Percentiles rank a stretch among this genome's conserved stretches.
Evolutionary conservation across 2,113 vertebrate species (phyloP).

Genomic region (Hassar affinis): DNA sequence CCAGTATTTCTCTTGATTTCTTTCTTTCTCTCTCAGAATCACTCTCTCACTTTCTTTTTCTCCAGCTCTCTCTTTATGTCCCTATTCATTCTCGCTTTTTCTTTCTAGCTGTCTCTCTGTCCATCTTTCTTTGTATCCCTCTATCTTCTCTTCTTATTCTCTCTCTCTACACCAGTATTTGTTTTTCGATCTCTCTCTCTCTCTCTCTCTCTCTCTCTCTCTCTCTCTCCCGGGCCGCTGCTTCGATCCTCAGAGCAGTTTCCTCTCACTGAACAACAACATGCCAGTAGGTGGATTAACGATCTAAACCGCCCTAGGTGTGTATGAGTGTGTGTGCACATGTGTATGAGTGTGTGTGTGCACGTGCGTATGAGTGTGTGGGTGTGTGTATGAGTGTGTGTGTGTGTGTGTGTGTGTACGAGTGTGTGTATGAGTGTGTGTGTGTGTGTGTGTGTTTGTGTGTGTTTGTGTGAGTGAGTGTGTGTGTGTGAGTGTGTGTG

Average conservation of each 20-base stretch:
- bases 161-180: neutral
- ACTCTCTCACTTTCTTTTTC: neutral
- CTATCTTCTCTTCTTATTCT: neutral
- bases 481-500: too few species aligned
- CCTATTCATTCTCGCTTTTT: neutral
- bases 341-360: neutral
- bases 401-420: too few species aligned
- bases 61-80: neutral
- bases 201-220: neutral
- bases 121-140: neutral
- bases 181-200: neutral
- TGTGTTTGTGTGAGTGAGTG: too few species aligned
- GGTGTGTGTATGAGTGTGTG: too few species aligned
- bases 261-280: neutral
- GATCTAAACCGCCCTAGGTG: neutral
- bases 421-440: too few species aligned
- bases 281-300: slow-evolving; percentile 13
- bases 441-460: too few species aligned
- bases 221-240: slow-evolving; percentile 1
- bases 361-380: too few species aligned
- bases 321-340: neutral
- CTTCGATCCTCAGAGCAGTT: neutral
- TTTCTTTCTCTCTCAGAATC: neutral
- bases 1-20: neutral
- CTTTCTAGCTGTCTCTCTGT: neutral